Conservation (phyloP, 2,888 invertebrate genomes). For the Clepsis dumicolana region DNA sequence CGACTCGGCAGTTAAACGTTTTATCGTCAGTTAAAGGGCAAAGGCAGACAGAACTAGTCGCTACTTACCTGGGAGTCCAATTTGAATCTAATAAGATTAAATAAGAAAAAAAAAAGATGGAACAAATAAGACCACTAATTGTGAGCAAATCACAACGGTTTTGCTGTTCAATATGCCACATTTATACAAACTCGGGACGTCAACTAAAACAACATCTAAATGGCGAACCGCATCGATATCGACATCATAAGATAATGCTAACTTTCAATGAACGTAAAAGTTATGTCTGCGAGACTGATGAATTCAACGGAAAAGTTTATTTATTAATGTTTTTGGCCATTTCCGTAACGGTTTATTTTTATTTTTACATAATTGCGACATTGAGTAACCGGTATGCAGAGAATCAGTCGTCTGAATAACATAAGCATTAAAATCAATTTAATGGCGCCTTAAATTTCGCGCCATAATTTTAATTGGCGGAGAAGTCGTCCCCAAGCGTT, state of each 20-base stretch:
- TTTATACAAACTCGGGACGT: constrained; percentile 75
- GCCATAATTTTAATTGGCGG: constrained; percentile 86
- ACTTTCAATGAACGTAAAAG: constrained; percentile 55
- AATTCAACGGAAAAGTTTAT: constrained; percentile 64
- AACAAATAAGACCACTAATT: background rate
- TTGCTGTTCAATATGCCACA: constrained; percentile 69
- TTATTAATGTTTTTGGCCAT: constrained; percentile 65
- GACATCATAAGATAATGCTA: constrained; percentile 59
- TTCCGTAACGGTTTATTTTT: constrained; percentile 66
- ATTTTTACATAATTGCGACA: constrained; percentile 65
- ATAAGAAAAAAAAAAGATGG: constrained; percentile 12
- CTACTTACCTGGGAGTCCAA: background rate
- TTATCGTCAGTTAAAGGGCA: background rate
- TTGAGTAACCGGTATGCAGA: constrained; percentile 54
- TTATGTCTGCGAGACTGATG: constrained; percentile 54
- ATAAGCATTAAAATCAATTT: constrained; percentile 63
- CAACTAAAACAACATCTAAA: constrained; percentile 79
- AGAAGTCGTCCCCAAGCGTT: constrained; percentile 86
- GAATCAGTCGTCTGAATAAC: constrained; percentile 59
- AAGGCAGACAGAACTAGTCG: background rate
- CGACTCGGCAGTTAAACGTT: too few relatives aligned
- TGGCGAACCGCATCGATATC: constrained; percentile 76
- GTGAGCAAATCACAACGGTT: constrained; percentile 57
- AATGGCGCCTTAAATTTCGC: constrained; percentile 84
- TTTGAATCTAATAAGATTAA: background rate